These are phyloP conservation scores for Erebia ligea DNA, from an alignment of 2,888 invertebrate species.

Conservation along the genomic window DNA sequence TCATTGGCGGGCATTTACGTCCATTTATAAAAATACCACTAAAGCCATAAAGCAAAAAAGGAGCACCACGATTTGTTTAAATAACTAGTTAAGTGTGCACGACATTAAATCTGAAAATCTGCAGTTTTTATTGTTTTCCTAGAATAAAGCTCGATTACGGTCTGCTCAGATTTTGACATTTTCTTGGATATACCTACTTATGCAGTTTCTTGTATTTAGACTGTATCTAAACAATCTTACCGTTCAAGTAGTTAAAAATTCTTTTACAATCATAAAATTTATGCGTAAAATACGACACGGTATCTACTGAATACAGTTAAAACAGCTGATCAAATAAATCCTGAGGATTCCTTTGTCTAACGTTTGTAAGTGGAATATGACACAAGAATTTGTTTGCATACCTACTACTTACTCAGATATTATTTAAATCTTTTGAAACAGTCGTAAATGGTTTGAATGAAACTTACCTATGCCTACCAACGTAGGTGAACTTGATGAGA, in stretches of 20 bases:
- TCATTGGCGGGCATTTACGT: too few species aligned
- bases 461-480: not conserved
- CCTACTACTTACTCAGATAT: slow-evolving; percentile 30
- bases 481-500: not conserved
- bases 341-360: slow-evolving; percentile 50
- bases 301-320: slow-evolving; percentile 51
- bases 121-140: too few species aligned
- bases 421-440: slow-evolving; percentile 30
- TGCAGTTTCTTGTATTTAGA: too few species aligned
- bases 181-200: too few species aligned
- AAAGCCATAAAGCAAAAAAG: too few species aligned
- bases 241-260: slow-evolving; percentile 6
- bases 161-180: too few species aligned
- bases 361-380: slow-evolving; percentile 44
- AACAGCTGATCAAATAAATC: slow-evolving; percentile 80
- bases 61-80: too few species aligned
- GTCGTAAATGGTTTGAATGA: not conserved
- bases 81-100: too few species aligned
- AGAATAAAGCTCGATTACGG: too few species aligned
- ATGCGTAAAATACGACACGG: slow-evolving; percentile 36
- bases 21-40: too few species aligned
- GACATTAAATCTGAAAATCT: too few species aligned
- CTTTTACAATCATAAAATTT: slow-evolving; percentile 21
- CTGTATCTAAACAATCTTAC: too few species aligned
- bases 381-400: slow-evolving; percentile 46